Evolutionary conservation across 2,888 invertebrate genomes (phyloP), one percentile per base, ranked within the genome.

Genomic region (Labia minor): DNA sequence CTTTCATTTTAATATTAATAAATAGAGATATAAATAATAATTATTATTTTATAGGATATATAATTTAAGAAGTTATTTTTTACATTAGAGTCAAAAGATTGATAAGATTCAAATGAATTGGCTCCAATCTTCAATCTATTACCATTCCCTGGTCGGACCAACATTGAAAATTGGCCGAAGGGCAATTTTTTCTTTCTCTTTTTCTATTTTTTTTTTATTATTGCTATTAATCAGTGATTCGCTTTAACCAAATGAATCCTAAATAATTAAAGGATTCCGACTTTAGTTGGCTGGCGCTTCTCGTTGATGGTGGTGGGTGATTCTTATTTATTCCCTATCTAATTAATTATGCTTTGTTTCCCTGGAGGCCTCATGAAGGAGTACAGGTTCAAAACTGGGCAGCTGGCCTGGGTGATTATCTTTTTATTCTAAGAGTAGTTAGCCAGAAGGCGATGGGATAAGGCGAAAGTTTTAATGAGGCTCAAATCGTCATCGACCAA

Each of bases 191-290:
- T 49, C 14, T 49, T 14, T 14, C 49, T 49, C 49, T 49, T 14
- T 49, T 49, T 49, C 49, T 14, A 4, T 49, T 14, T 49, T 49
- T 49, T 49, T 8, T 49, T 49, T 49, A 49, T 49, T 14, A 49
- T 8, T 49, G 49, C 49, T 49, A 49, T 49, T 49, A 49, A 49
- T 49, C 49, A 49, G 14, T 14, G 49, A 49, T 49, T 49, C 49
- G 49, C 49, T 49, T 49, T 8, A 49, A 49, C 49, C 49, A 49
- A 49, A 49, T 49, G 49, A 49, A 49, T 49, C 49, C 49, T 49
- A 49, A 49, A 49, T 49, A 49, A 49, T 49, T 49, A 49, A 49
- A 49, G 49, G 49, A 49, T 49, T 49, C 49, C 49, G 3, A 49
- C 49, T 49, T 49, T 49, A 4, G 6, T 49, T 49, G 49, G 49